A percentile compares a stretch with the other conserved stretches of the same genome.
Evolutionary conservation across 2,888 invertebrate species (phyloP).

Genomic region (Choristoneura rosaceana): DNA sequence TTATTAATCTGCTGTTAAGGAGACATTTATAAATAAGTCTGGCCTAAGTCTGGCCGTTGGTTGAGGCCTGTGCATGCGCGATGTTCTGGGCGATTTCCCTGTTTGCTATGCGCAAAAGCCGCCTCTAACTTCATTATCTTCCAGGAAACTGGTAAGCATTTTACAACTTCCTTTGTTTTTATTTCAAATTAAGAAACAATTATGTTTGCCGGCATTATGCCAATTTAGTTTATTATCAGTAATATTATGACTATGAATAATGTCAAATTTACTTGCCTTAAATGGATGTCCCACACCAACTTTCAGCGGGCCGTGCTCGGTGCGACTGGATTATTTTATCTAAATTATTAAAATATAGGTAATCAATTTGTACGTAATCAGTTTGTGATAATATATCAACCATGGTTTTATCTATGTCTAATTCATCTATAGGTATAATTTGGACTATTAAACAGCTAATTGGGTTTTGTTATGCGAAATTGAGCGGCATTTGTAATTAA

Average conservation of each 20-base stretch:
- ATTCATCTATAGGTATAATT: constrained; percentile 23
- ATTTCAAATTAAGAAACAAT: background rate
- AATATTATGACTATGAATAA: background rate
- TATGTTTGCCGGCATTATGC: background rate
- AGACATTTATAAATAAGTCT: no score
- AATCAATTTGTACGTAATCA: constrained; percentile 53
- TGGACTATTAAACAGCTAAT: background rate
- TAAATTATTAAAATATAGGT: constrained; percentile 67
- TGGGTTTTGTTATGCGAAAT: background rate
- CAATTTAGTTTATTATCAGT: background rate
- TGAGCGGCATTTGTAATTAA: no score
- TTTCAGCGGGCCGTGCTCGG: constrained; percentile 48
- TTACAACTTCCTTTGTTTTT: background rate
- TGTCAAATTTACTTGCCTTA: constrained; percentile 54
- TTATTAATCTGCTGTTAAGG: no score
- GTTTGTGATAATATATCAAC: constrained; percentile 38
- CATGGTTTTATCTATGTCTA: constrained; percentile 30
- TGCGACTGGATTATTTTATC: constrained; percentile 67
- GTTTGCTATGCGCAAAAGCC: no score
- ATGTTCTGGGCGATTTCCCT: no score
- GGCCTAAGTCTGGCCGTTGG: no score
- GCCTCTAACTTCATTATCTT: no score
- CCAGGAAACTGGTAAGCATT: no score
- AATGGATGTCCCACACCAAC: constrained; percentile 50
- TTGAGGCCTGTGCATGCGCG: no score